Conservation (phyloP, 2,113 vertebrate species). For the Centrocercus urophasianus region DNA sequence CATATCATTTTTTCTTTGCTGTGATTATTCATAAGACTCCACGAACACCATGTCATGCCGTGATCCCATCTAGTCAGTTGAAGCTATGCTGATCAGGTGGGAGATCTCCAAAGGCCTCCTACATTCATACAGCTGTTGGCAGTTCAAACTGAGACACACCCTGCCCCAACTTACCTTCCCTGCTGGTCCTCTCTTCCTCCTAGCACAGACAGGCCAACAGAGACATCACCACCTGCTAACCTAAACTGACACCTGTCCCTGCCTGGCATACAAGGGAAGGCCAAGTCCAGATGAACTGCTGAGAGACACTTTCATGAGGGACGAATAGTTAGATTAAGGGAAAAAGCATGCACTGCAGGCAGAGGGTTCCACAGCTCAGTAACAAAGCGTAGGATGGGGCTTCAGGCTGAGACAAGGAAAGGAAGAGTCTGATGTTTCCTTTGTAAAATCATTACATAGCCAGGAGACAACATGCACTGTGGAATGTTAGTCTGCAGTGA, state of each 20-base stretch:
- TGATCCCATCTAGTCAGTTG: neutral
- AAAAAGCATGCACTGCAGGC: neutral
- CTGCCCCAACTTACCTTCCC: neutral
- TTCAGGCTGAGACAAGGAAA: neutral
- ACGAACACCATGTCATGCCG: neutral
- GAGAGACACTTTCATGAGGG: neutral
- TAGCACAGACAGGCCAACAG: neutral
- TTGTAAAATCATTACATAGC: neutral
- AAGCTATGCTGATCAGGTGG: neutral
- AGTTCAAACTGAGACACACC: neutral
- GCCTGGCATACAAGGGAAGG: neutral
- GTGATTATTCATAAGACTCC: neutral
- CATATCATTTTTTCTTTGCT: neutral
- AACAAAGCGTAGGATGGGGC: no score
- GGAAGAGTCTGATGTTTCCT: neutral
- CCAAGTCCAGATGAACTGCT: rapidly evolving
- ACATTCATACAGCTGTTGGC: neutral
- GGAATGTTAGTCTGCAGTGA: neutral
- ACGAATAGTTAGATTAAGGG: neutral
- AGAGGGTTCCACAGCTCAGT: neutral
- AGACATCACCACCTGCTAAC: neutral
- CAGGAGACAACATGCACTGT: neutral
- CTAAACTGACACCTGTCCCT: rapidly evolving
- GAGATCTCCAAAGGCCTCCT: neutral
- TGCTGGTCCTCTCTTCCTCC: neutral